phyloP scores from a whole-genome alignment of 1,140 invertebrate genomes.

The Stegodyphus dumicola region DNA sequence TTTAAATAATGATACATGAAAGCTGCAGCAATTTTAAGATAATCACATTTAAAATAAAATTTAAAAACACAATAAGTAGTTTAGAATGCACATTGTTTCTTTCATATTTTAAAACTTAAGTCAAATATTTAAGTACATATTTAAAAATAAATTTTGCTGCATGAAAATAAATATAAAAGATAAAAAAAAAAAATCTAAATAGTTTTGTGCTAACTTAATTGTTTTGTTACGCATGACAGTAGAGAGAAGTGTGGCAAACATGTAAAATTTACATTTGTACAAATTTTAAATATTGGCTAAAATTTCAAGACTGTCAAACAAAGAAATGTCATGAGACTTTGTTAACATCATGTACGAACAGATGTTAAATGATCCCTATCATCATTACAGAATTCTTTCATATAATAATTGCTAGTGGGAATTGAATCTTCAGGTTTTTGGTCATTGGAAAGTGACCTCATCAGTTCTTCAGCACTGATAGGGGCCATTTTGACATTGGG shows the following conservation, averaged over 20 bases:
- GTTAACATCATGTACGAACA: slow-evolving; percentile 32
- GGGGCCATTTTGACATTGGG: slow-evolving; percentile 76
- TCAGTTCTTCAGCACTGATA: slow-evolving; percentile 77
- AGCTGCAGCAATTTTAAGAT: too few species aligned
- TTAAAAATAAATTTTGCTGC: background rate
- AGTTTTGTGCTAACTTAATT: slow-evolving; percentile 26
- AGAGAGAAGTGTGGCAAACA: slow-evolving; percentile 21
- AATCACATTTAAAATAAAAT: too few species aligned
- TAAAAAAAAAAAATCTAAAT: slow-evolving; percentile 15
- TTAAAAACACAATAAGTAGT: too few species aligned
- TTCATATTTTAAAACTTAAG: background rate
- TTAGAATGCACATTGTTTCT: too few species aligned
- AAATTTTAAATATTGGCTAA: slow-evolving; percentile 29
- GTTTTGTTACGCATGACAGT: slow-evolving; percentile 7
- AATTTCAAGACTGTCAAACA: background rate
- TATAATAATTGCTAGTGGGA: background rate
- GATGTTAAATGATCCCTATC: slow-evolving; percentile 41
- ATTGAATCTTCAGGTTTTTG: slow-evolving; percentile 10
- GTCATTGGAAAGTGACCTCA: slow-evolving; percentile 68
- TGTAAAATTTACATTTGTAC: slow-evolving; percentile 56
- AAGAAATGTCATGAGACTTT: slow-evolving; percentile 30
- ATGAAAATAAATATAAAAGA: slow-evolving; percentile 37
- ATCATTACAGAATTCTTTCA: background rate
- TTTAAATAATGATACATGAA: too few species aligned
- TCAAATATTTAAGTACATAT: slow-evolving; percentile 28